phyloP scores from a whole-genome alignment of 2,888 invertebrate genomes.

The Galeopsomyia nigrocyanea region DNA sequence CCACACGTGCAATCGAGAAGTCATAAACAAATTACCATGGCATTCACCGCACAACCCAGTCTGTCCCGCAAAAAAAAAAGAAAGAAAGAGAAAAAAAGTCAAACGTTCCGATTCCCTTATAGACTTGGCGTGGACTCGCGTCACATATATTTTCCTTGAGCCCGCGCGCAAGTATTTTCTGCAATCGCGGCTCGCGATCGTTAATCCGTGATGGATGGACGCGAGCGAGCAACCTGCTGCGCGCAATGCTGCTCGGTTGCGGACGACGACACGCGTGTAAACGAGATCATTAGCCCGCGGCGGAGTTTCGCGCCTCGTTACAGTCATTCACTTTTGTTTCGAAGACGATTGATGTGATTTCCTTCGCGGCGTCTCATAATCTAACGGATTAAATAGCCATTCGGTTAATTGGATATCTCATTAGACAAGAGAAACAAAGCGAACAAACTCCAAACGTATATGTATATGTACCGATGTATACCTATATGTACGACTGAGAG shows the following conservation, averaged over 20 bases:
- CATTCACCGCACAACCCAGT: no score
- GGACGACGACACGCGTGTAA: constrained; percentile 30
- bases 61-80: neutral
- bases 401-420: constrained; percentile 67
- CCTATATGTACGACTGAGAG: no score
- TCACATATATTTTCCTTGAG: neutral
- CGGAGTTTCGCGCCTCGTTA: constrained; percentile 44
- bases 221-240: constrained; percentile 17
- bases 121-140: neutral
- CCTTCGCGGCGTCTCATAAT: constrained; percentile 52
- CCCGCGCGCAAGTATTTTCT: neutral
- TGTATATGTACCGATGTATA: neutral
- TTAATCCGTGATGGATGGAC: constrained; percentile 44
- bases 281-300: constrained; percentile 40
- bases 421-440: constrained; percentile 53
- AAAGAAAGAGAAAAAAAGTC: no score
- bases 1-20: no score
- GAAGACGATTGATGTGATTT: constrained; percentile 3
- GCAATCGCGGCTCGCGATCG: constrained; percentile 23
- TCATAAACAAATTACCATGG: no score
- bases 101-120: constrained; percentile 13
- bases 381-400: constrained; percentile 66
- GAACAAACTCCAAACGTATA: no score
- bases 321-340: constrained; percentile 17
- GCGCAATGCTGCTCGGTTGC: neutral